Base-by-base conservation (phyloP, 2,888 invertebrate species). In the Drosophila macrothrix region DNA sequence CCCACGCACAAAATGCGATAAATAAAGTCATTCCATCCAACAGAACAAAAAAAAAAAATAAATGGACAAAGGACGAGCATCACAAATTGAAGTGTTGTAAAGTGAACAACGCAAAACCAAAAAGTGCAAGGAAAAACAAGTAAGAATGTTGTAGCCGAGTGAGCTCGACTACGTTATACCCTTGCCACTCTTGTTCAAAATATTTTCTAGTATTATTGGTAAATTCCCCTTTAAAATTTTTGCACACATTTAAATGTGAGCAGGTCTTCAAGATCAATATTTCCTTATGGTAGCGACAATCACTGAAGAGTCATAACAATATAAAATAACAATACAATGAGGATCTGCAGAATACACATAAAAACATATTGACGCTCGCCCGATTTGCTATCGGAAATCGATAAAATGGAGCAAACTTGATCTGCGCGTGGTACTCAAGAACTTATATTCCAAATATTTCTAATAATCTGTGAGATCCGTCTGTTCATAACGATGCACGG, bases 81-180 rank as follows among this genome's bases (percentile, higher is more conserved):
- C 65, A 76, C 83, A 70, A 82, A 88, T 78, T 78, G 89, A 84
- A 78, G 70, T 80, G 83, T 72, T 69, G 83, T 59, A 60, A 82
- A 82, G 60, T 79, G 84, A 75, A 75, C 81, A 78, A 54, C 79
- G 71, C 28, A 58, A 53, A 78, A 52, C 46, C 76, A 62, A 77
- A 84, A 79, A 80, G 85, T 84, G 85, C 76, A 82, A 75, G 70
- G 67, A 55, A 67, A 76, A 89, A n/a, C 22, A 25, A 46, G 46
- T 25, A 46, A 25, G 9, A 46, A 9, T 16, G 46, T 46, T 46
- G 2, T 46, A 9, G 9, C 16, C 4, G 25, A 22, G 4, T 46
- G 2, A 25, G 46, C 46, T 46, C 22, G 22, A 25, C 16, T 22
- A 16, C 25, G 46, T 16, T 9, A 25, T 28, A 46, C 46, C 28